Conservation (phyloP, 1,140 invertebrate species). For the Manduca sexta region DNA sequence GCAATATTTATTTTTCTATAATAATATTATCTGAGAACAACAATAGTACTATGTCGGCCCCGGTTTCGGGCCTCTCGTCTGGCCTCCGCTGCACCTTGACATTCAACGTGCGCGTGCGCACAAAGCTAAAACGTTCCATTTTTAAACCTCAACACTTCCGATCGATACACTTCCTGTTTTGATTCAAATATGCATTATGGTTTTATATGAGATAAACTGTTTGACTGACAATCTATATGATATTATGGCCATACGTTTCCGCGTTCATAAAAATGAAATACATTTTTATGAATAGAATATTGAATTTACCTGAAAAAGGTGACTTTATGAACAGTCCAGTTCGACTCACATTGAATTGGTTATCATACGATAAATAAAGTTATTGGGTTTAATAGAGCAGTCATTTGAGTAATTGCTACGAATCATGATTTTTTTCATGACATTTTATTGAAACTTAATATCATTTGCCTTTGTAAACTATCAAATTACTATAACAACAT, state of each 20-base stretch:
- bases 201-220: not conserved
- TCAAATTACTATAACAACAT: too few relatives aligned
- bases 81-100: conserved; percentile 47
- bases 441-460: too few relatives aligned
- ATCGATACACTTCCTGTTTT: conserved; percentile 51
- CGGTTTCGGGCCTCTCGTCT: conserved; percentile 28
- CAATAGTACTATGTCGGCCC: conserved; percentile 9
- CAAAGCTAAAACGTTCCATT: conserved; percentile 54
- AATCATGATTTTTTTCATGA: too few relatives aligned
- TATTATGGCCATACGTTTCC: not conserved
- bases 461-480: too few relatives aligned
- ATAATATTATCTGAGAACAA: not conserved
- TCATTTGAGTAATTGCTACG: too few relatives aligned
- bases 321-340: too few relatives aligned
- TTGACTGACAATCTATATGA: not conserved
- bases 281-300: too few relatives aligned
- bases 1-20: too few relatives aligned
- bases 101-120: conserved; percentile 48
- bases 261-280: not conserved
- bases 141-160: conserved; percentile 57
- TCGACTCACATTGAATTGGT: too few relatives aligned
- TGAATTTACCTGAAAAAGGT: too few relatives aligned
- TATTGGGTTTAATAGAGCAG: too few relatives aligned
- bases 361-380: too few relatives aligned
- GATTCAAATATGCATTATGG: conserved; percentile 3